These are phyloP conservation scores for Bradypus variegatus DNA, from an alignment of 2,797 vertebrate genomes.

Conservation along the genomic window DNA sequence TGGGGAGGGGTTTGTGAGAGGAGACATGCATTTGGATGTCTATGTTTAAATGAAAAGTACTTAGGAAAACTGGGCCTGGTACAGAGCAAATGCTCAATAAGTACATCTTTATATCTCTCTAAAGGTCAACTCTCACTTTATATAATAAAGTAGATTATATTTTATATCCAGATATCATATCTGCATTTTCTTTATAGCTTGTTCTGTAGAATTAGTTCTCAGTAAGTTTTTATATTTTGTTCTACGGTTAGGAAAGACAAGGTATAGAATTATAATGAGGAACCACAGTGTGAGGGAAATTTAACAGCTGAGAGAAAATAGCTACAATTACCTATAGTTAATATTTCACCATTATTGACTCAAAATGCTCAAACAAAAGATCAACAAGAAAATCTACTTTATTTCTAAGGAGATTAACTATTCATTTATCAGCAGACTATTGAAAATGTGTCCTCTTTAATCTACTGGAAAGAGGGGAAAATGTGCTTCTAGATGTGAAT, in stretches of 20 bases:
- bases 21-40: not conserved
- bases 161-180: conserved; percentile 12
- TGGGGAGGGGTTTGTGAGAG: not conserved
- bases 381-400: conserved; percentile 25
- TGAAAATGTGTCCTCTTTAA: conserved; percentile 34
- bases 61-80: not conserved
- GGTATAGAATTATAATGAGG: not conserved
- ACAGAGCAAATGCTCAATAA: not conserved
- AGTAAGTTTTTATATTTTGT: conserved; percentile 4
- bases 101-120: not conserved
- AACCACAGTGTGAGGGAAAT: conserved; percentile 10
- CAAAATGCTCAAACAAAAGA: conserved; percentile 2
- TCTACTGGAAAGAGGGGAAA: not conserved
- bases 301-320: not conserved
- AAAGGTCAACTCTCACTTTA: conserved; percentile 4
- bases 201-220: not conserved
- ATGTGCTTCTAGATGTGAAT: not conserved
- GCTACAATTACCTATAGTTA: not conserved
- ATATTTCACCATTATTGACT: not conserved
- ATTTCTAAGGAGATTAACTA: conserved; percentile 7
- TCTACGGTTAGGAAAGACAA: conserved; percentile 21
- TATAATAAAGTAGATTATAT: not conserved
- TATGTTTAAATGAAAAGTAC: not conserved
- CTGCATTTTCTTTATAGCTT: not conserved
- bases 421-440: not conserved